Evolutionary conservation across 2,797 vertebrate species (phyloP), one percentile per base, ranked within the genome.

Genomic region (Schizothorax lantsangensis): DNA sequence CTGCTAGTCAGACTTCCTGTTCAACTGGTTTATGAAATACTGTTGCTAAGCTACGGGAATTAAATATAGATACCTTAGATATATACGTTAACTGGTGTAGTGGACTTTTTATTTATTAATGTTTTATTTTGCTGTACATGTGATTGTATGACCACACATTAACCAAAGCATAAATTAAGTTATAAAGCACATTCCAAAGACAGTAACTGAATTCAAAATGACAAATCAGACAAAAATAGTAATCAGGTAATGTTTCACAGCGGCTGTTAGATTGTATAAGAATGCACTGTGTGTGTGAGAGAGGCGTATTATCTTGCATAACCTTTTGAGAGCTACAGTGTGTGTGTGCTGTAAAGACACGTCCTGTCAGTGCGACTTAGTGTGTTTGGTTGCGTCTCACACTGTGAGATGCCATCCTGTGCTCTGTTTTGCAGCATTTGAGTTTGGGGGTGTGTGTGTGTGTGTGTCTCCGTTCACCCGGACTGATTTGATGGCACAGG

Each of bases 11-110:
- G 75, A 85, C 84, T 71, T 79, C 75, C 84, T 79, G 52, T 52
- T 69, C 49, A 85, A 59, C 77, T 59, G 75, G 66, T 79, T 85
- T 36, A 85, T 71, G 19, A 45, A 79, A 72, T 26, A 57, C 84
- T 79, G 64, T 85, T 85, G 84, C 75, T 85, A 79, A 71, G 84
- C 38, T 85, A 71, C 84, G 0, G 64, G 75, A 79, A 71, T 79
- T 38, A n/a, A 26, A 69, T 43, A 45, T 68, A 71, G 66, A 54
- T 71, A 40, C 15, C 23, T 66, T 26, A 7, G 19, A 36, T 11
- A 52, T 52, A 36, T 38, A 66, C 2, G 2, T 73, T 83, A 83
- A 23, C 11, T 23, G 19, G 47, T 62, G 62, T 10, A 36, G 66
- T 26, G 36, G 33, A 72, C 33, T 17, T 59, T 40, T n/a, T 59